Conservation (phyloP, 2,888 invertebrate species). For the Colletes collaris region DNA sequence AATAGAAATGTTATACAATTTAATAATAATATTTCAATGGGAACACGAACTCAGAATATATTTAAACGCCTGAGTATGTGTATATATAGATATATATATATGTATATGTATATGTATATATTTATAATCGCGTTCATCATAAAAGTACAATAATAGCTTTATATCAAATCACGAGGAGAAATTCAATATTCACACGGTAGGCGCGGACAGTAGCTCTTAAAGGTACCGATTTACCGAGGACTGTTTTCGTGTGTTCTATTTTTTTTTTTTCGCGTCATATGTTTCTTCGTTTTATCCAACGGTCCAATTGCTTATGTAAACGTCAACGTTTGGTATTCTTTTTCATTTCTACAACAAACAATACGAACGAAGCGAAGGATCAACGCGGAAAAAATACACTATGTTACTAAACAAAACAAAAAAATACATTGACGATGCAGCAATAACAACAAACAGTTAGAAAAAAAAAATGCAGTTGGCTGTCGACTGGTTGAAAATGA, state of each 20-base stretch:
- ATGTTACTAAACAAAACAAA: slow-evolving; percentile 66
- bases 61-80: slow-evolving; percentile 53
- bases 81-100: slow-evolving; percentile 47
- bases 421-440: slow-evolving; percentile 71
- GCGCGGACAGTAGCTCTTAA: slow-evolving; percentile 74
- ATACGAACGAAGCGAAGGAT: slow-evolving; percentile 52
- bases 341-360: slow-evolving; percentile 21
- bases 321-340: slow-evolving; percentile 7
- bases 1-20: slow-evolving; percentile 10
- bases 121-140: slow-evolving; percentile 81
- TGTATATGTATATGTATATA: slow-evolving; percentile 78
- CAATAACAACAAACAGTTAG: slow-evolving; percentile 75
- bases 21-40: slow-evolving; percentile 48
- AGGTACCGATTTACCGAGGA: slow-evolving; percentile 67
- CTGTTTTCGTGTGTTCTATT: slow-evolving; percentile 56
- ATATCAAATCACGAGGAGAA: slow-evolving; percentile 82
- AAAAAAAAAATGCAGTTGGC: slow-evolving; percentile 69
- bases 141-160: slow-evolving; percentile 82
- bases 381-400: slow-evolving; percentile 52
- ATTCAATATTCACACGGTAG: slow-evolving; percentile 79
- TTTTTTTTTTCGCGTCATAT: slow-evolving; percentile 13
- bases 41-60: slow-evolving; percentile 53
- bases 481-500: slow-evolving; percentile 58
- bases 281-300: slow-evolving; percentile 19
- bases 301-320: slow-evolving; percentile 21